A percentile compares a stretch with the other conserved stretches of the same genome.
Evolutionary conservation across 2,797 vertebrate species (phyloP).

Genomic region (Pterois miles): DNA sequence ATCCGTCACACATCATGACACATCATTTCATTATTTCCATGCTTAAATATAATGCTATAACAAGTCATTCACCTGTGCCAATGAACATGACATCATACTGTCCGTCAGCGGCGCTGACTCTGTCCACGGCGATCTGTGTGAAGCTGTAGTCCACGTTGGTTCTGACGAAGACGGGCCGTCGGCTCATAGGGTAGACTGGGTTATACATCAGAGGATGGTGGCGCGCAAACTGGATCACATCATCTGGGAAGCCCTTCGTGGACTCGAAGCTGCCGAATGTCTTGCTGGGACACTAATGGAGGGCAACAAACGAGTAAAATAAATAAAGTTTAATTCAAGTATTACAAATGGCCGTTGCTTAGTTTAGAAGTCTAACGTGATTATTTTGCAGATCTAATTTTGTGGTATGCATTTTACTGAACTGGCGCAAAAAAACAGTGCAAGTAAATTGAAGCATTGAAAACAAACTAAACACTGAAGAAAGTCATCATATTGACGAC

Average conservation of each 20-base stretch:
- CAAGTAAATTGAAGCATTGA: background rate
- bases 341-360: background rate
- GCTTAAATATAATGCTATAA: too few relatives aligned
- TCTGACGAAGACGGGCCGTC: constrained; percentile 90
- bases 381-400: background rate
- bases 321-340: background rate
- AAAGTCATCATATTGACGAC: background rate
- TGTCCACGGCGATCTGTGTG: constrained; percentile 91
- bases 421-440: too few relatives aligned
- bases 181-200: constrained; percentile 89
- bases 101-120: constrained; percentile 89
- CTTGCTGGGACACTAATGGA: constrained; percentile 93
- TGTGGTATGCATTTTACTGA: background rate
- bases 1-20: background rate
- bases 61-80: constrained; percentile 87
- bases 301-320: background rate
- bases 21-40: background rate
- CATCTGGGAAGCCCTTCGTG: constrained; percentile 97
- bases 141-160: constrained; percentile 91
- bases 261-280: constrained; percentile 97
- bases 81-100: constrained; percentile 96
- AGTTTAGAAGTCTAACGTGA: background rate
- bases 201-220: constrained; percentile 98
- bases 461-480: background rate
- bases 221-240: constrained; percentile 96